Evolutionary conservation across 2,113 vertebrate genomes (phyloP).

Genomic region (Trogon melanurus): DNA sequence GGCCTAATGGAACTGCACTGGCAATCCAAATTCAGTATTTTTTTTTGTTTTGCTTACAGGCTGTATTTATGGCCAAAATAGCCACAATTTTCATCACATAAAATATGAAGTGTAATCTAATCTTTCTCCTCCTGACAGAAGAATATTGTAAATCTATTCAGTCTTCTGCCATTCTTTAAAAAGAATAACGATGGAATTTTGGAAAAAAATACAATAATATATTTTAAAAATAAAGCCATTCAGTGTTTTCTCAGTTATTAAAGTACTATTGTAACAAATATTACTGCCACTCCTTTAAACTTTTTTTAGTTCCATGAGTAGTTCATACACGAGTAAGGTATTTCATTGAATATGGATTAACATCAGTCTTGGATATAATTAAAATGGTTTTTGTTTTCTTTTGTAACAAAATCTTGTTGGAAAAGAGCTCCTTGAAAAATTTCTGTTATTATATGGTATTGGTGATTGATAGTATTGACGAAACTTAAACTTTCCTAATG

Average conservation of each 20-base stretch:
- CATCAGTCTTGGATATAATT: not conserved
- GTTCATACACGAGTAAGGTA: not conserved
- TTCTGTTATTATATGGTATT: not conserved
- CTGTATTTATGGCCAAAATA: slow-evolving; percentile 51
- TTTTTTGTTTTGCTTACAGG: slow-evolving; percentile 7
- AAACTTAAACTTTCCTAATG: not conserved
- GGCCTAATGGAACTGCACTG: not conserved
- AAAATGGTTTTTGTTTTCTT: not conserved
- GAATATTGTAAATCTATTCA: slow-evolving; percentile 42
- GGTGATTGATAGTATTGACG: not conserved
- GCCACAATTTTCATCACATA: slow-evolving; percentile 41
- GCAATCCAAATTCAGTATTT: not conserved
- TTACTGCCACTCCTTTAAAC: not conserved
- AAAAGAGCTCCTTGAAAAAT: not conserved
- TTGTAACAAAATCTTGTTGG: not conserved
- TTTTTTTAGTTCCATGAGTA: not conserved
- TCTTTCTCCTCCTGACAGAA: slow-evolving; percentile 51
- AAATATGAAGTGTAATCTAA: slow-evolving; percentile 40
- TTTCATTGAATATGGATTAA: not conserved
- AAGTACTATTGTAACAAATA: not conserved
- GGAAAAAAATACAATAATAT: not conserved
- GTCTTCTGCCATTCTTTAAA: slow-evolving; percentile 21
- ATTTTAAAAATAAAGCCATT: not conserved
- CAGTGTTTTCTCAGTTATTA: not conserved
- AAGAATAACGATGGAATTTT: slow-evolving; percentile 12